Percentiles rank a stretch among this genome's conserved stretches.
Conservation (phyloP, 23 tunicate species). For the Phallusia fumigata region DNA sequence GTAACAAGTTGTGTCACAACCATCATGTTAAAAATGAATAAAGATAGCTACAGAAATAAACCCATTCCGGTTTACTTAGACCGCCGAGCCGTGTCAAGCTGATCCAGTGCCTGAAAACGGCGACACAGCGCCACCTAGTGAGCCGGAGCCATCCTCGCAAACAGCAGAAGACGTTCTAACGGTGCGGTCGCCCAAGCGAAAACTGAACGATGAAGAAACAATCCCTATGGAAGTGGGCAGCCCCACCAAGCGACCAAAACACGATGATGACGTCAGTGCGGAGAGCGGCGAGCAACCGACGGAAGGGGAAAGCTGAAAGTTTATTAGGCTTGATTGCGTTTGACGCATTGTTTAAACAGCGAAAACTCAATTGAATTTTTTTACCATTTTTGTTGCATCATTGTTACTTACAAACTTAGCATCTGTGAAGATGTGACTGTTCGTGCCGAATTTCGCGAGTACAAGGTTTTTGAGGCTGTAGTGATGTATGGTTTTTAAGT, state of each 20-base stretch:
- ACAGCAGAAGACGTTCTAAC: neutral
- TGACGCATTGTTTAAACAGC: too few species aligned
- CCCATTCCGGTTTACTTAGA: neutral
- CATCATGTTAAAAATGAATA: too few species aligned
- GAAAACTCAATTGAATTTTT: too few species aligned
- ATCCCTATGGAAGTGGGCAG: slow-evolving; percentile 16
- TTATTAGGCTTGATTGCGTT: too few species aligned
- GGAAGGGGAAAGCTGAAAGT: neutral
- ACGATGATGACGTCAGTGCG: slow-evolving; percentile 8
- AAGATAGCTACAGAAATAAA: too few species aligned
- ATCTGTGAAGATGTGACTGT: too few species aligned
- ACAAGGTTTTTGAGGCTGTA: too few species aligned
- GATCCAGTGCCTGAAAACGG: neutral
- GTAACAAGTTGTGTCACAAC: neutral
- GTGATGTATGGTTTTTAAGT: too few species aligned
- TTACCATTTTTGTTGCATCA: too few species aligned
- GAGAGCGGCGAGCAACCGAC: neutral
- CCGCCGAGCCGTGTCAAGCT: neutral
- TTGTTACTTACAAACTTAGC: too few species aligned
- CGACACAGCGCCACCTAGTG: too few species aligned
- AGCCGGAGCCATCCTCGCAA: neutral
- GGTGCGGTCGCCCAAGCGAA: slow-evolving; percentile 27
- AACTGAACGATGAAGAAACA: slow-evolving; percentile 15
- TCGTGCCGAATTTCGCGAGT: too few species aligned
- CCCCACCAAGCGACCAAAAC: slow-evolving; percentile 44